These are phyloP conservation scores for Troglohyphantes excavatus DNA, from an alignment of 2,888 invertebrate genomes.

Conservation along the genomic window DNA sequence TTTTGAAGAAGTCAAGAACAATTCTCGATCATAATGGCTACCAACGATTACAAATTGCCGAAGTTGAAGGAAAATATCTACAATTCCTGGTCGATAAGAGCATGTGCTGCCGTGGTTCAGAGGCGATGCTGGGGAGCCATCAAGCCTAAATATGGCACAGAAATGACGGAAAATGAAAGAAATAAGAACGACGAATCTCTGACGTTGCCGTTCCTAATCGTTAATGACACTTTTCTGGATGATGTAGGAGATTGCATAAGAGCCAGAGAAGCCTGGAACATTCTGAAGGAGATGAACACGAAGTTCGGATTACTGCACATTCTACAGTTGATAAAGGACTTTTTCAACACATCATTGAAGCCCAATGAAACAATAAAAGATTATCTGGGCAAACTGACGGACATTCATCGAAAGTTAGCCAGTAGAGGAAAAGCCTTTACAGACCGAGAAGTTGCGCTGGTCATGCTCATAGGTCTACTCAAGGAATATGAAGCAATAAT, in stretches of 20 bases:
- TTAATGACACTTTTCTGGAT: conserved; percentile 31
- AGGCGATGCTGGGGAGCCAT: conserved; percentile 31
- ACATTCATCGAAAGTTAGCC: not conserved
- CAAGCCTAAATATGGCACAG: conserved; percentile 25
- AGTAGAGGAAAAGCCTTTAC: not conserved
- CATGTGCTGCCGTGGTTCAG: not conserved
- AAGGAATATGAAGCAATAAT: conserved; percentile 10
- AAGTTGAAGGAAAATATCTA: not conserved
- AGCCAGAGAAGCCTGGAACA: conserved; percentile 18
- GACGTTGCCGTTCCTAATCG: conserved; percentile 12
- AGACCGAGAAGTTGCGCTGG: conserved; percentile 21
- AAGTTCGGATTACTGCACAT: conserved; percentile 21
- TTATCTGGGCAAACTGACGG: conserved; percentile 23
- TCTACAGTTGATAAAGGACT: conserved; percentile 26
- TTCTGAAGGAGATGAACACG: conserved; percentile 19
- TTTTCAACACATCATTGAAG: conserved; percentile 41
- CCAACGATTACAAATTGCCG: not conserved
- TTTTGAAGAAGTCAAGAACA: no score
- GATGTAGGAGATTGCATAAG: conserved; percentile 25
- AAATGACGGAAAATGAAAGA: conserved; percentile 18
- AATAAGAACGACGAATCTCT: conserved; percentile 29
- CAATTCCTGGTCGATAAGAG: not conserved
- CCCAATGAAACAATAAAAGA: not conserved
- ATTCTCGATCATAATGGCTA: not conserved
- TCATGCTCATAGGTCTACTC: conserved; percentile 26